phyloP scores from a whole-genome alignment of 2,888 invertebrate species.

The Stratiomys singularior region DNA sequence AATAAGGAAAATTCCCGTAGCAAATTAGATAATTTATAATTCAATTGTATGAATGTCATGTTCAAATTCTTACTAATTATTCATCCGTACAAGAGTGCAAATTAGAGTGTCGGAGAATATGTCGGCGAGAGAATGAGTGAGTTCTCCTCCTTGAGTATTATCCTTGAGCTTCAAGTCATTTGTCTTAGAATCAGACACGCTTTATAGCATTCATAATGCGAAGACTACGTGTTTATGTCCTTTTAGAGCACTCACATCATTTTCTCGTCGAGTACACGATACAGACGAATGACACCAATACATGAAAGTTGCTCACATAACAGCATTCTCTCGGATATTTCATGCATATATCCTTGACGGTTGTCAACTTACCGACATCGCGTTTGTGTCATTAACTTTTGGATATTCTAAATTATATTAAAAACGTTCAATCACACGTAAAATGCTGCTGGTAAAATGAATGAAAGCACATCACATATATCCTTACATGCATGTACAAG shows the following conservation, averaged over 20 bases:
- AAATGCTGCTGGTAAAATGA: background rate
- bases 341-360: background rate
- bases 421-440: conserved; percentile 46
- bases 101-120: no score
- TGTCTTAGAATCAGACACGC: conserved; percentile 34
- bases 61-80: conserved; percentile 39
- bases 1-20: conserved; percentile 23
- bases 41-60: conserved; percentile 43
- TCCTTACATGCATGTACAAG: no score
- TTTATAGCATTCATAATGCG: conserved; percentile 30
- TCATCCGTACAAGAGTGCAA: conserved; percentile 2
- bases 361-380: background rate
- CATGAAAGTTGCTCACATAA: background rate
- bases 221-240: conserved; percentile 39
- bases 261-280: background rate
- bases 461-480: no score
- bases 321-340: background rate
- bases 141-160: background rate
- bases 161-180: conserved; percentile 15
- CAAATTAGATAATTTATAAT: conserved; percentile 42
- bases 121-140: no score
- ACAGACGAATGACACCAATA: background rate
- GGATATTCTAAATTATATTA: conserved; percentile 45
- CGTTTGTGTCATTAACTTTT: conserved; percentile 31
- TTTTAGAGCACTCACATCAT: background rate